Evolutionary conservation across 2,888 invertebrate species (phyloP).

Genomic region (Xiphydria camelus): DNA sequence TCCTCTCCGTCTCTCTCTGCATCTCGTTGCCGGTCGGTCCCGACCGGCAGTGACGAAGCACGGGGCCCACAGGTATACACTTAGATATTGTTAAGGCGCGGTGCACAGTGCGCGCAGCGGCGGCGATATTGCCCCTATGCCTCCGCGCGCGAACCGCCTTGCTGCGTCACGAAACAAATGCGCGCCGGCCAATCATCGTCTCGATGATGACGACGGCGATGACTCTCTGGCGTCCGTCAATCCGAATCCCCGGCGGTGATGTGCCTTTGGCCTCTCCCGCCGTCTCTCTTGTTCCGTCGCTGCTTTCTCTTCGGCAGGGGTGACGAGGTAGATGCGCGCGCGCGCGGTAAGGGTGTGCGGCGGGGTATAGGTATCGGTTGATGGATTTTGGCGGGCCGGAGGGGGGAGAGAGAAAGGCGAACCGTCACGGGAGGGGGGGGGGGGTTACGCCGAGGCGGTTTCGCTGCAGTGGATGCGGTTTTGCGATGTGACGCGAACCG

Average conservation of each 20-base stretch:
- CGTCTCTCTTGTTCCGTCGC: not conserved
- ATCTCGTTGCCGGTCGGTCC: constrained; percentile 9
- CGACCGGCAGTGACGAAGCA: constrained; percentile 44
- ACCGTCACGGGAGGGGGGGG: too few relatives aligned
- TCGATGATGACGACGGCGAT: constrained; percentile 34
- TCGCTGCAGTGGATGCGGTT: too few relatives aligned
- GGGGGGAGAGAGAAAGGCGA: too few relatives aligned
- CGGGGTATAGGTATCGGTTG: too few relatives aligned
- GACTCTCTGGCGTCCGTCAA: constrained; percentile 55
- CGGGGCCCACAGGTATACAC: constrained; percentile 26
- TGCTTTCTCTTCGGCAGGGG: not conserved
- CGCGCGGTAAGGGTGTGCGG: too few relatives aligned
- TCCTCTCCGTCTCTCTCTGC: constrained; percentile 12
- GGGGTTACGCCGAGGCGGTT: too few relatives aligned
- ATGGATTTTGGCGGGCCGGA: too few relatives aligned
- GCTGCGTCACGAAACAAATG: constrained; percentile 58
- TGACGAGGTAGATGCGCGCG: too few relatives aligned
- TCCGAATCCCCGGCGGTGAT: constrained; percentile 24
- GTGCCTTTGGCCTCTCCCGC: not conserved
- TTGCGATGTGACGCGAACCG: too few relatives aligned
- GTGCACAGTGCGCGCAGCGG: constrained; percentile 8
- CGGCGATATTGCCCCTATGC: constrained; percentile 16
- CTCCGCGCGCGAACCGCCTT: constrained; percentile 25
- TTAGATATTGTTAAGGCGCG: constrained; percentile 2
- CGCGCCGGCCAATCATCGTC: constrained; percentile 47